These are phyloP conservation scores for Lepidocolaptes lacrymiger DNA, from an alignment of 2,797 vertebrate genomes.

Conservation along the genomic window DNA sequence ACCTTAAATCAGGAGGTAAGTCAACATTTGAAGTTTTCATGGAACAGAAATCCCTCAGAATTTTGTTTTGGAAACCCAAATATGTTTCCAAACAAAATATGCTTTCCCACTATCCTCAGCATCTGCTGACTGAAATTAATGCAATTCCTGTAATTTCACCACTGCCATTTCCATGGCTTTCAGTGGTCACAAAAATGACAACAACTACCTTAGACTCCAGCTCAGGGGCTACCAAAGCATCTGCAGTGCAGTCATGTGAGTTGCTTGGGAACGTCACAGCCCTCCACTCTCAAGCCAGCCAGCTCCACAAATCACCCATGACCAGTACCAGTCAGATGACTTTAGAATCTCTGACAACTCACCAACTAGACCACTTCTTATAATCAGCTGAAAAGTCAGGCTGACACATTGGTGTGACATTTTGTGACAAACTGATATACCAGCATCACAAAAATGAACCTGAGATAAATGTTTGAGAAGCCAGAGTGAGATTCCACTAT, in stretches of 20 bases:
- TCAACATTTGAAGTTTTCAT: conserved; percentile 23
- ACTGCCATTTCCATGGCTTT: not conserved
- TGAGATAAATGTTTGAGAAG: not conserved
- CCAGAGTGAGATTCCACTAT: not conserved
- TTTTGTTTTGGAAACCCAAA: conserved; percentile 59
- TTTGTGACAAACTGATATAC: not conserved
- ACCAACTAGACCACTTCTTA: not conserved
- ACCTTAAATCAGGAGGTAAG: not conserved
- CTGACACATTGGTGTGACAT: not conserved
- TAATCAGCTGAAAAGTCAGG: not conserved
- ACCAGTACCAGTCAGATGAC: not conserved
- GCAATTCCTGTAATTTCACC: not conserved
- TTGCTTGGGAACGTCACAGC: not conserved
- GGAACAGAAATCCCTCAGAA: conserved; percentile 26
- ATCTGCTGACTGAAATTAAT: conserved; percentile 1
- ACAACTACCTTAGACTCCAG: not conserved
- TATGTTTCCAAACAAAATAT: conserved; percentile 38
- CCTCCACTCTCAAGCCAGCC: not conserved
- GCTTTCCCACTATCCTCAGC: conserved; percentile 20
- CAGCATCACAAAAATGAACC: not conserved
- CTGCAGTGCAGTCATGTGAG: fast-evolving
- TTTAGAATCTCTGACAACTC: not conserved
- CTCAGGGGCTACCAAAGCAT: not conserved
- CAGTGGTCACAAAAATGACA: not conserved
- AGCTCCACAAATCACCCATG: fast-evolving